A percentile compares a stretch with the other conserved stretches of the same genome.
Evolutionary conservation across 2,888 invertebrate species (phyloP).

Genomic region (Carterocephalus palaemon): DNA sequence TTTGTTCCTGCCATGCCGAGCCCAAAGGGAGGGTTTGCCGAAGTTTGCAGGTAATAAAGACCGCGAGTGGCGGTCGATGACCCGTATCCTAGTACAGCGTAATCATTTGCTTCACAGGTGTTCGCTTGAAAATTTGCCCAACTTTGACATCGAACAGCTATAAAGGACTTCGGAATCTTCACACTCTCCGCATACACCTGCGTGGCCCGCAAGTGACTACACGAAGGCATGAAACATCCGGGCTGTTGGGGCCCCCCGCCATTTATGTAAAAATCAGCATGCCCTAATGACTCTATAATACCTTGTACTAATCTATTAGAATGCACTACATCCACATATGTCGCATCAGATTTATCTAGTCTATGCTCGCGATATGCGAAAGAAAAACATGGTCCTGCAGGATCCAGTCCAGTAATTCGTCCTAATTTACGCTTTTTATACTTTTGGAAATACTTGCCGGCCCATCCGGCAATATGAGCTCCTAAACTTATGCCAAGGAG

Average conservation of each 20-base stretch:
- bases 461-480: conserved; percentile 77
- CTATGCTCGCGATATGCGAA: conserved; percentile 63
- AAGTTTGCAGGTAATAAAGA: conserved; percentile 66
- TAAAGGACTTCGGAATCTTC: conserved; percentile 58
- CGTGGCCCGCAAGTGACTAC: conserved; percentile 70
- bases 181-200: conserved; percentile 67
- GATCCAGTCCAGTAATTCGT: conserved; percentile 71
- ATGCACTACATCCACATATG: conserved; percentile 69
- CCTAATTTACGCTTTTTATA: conserved; percentile 60
- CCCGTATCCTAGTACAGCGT: conserved; percentile 68
- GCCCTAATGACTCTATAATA: conserved; percentile 79
- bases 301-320: conserved; percentile 71
- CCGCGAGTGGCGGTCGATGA: conserved; percentile 62
- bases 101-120: conserved; percentile 53
- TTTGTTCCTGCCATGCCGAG: conserved; percentile 65
- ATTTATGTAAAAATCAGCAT: conserved; percentile 87
- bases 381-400: conserved; percentile 73
- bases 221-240: conserved; percentile 79
- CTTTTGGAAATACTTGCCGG: conserved; percentile 66
- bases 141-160: conserved; percentile 58
- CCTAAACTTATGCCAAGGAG: conserved; percentile 79
- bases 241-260: conserved; percentile 84
- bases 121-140: conserved; percentile 63
- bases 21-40: conserved; percentile 56
- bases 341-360: conserved; percentile 64